Base-by-base conservation (phyloP, 2,888 invertebrate species). In the Punctoribates punctum region DNA sequence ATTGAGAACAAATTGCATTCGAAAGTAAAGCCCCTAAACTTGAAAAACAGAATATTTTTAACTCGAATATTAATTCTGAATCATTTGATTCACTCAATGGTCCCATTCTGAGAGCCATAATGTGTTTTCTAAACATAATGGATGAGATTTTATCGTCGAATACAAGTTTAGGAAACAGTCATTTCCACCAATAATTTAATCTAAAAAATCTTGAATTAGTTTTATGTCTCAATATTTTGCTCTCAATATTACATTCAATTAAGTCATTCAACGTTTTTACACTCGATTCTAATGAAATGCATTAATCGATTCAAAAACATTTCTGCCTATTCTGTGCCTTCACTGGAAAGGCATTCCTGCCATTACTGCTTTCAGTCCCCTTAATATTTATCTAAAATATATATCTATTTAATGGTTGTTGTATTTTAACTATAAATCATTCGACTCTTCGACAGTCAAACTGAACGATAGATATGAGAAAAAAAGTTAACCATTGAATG, bases 381-480 rank as follows among this genome's bases (percentile, higher is more conserved):
- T 60, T 27, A 57, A 57, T 13, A 27, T 27, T 65, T 65, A 65
- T 65, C 65, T 65, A 65, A 65, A 27, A 42, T 42, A 42, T 42
- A 42, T 29, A 65, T 65, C 38, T 38, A 65, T 65, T 65, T 65
- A 65, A 65, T 65, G 65, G 65, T 34, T 42, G 17, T 65, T 57
- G 23, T 57, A 57, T 34, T 65, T 65, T 65, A 65, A 38, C 65
- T 65, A 65, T 65, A 65, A 65, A 65, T 65, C 65, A 65, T 65
- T 65, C 25, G 57, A 25, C 65, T 34, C 17, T 65, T 65, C 38
- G 65, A 34, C 38, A 38, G n/a, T 27, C 65, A 34, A 38, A n/a
- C n/a, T n/a, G n/a, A n/a, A 17, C 27, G 6, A 29, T 27, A 65
- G 27, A 65, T 27, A 34, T 17, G 20, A 27, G 8, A 62, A 23